Conservation (phyloP, 2,113 vertebrate genomes). For the Glaucomys volans region DNA sequence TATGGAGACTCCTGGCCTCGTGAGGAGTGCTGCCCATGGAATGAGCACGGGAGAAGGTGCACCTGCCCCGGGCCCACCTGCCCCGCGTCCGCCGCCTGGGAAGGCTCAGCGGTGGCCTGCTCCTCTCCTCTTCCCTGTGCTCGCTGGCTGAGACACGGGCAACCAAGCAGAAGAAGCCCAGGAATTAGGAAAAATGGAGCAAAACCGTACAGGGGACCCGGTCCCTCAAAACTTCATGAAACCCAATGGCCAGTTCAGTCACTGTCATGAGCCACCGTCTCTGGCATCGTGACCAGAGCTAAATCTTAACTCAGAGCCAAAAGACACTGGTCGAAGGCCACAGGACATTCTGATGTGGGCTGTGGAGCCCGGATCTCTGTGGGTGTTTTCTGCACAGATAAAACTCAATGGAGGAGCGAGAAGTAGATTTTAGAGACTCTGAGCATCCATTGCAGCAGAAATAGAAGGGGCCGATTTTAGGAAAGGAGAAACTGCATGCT, state of each 20-base stretch:
- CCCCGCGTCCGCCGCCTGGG: not conserved
- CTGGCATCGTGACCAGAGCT: not conserved
- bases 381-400: not conserved
- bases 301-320: not conserved
- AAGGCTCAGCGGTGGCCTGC: not conserved
- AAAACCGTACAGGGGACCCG: not conserved
- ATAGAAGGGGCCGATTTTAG: slow-evolving; percentile 38
- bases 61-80: not conserved
- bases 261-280: too few species aligned
- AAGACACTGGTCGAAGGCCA: not conserved
- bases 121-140: not conserved
- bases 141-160: not conserved
- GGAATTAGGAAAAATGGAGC: not conserved
- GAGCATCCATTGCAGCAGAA: slow-evolving; percentile 12
- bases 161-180: not conserved
- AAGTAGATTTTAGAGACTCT: not conserved
- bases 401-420: not conserved
- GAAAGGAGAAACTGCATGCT: not conserved
- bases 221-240: not conserved
- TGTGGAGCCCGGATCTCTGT: not conserved
- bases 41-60: not conserved
- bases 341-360: not conserved
- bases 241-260: not conserved
- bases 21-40: not conserved
- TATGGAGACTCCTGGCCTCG: not conserved